Conservation (phyloP, 2,113 vertebrate species). For the Neolamprologus toae region DNA sequence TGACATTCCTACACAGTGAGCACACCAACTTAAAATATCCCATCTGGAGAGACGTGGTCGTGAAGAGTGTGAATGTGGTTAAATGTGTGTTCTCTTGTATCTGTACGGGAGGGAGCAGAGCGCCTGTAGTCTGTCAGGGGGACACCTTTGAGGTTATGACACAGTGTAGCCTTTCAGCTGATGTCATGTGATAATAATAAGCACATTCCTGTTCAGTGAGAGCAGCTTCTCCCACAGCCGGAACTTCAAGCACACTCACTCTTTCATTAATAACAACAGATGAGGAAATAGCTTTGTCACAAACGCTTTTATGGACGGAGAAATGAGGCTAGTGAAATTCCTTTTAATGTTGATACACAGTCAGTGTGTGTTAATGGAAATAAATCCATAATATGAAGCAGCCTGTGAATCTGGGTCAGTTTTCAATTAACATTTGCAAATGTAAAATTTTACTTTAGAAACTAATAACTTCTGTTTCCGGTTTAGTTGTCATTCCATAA, state of each 20-base stretch:
- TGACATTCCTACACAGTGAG: constrained; percentile 7
- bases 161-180: neutral
- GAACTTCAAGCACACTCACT: neutral
- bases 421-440: neutral
- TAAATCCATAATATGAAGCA: neutral
- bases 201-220: constrained; percentile 21
- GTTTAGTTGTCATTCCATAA: neutral
- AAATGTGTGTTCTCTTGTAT: neutral
- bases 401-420: neutral
- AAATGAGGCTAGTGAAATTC: neutral
- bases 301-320: neutral
- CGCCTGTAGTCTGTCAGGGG: neutral
- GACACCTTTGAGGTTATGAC: neutral
- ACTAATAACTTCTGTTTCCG: neutral
- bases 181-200: neutral
- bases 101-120: neutral
- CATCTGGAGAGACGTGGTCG: neutral
- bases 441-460: neutral
- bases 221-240: neutral
- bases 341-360: neutral
- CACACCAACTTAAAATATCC: neutral
- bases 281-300: neutral
- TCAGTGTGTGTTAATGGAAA: neutral
- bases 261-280: neutral
- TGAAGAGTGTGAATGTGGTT: neutral